Base-by-base conservation (phyloP, 2,113 vertebrate genomes). In the Corythaeola cristata region DNA sequence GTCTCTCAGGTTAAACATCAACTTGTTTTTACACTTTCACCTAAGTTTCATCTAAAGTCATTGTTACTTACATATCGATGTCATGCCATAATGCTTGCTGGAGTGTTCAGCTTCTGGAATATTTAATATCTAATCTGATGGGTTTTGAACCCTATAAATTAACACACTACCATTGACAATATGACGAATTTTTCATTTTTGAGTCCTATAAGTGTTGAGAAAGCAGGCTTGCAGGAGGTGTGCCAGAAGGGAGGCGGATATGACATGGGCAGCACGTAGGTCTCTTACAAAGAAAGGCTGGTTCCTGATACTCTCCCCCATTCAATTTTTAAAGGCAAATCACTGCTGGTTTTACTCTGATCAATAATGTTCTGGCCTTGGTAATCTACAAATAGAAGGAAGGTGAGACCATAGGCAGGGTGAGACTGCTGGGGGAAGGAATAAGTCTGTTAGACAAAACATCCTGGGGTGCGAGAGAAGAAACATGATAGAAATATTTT, bases 1-100 rank as follows among this genome's bases (percentile, higher is more conserved):
- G n/a, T 85, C 88, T 88, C 75, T 37, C 75, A 67, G n/a, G 41
- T 82, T 85, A 91, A 93, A 74, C 69, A 75, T 81, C 56, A 95
- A 33, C 55, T 55, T 86, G 21, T 37, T 66, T 63, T 66, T 53
- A n/a, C 47, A 12, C 17, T 73, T 53, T 47, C 15, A 49, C 56
- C 50, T 71, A 12, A 88, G 15, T 73, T 53, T 47, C 15, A 49
- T 60, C 50, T 74, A 12, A 88, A 96, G 63, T 47, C 15, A 33
- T 83, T 71, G 53, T 58, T 88, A 49, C 27, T 85, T 58, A 73
- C 37, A 32, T 45, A 26, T 8, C 44, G 37, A 53, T 92, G n/a
- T 66, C 67, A 55, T 39, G 17, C 41, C 53, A 37, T 9, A 58
- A 76, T 8, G 14, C 50, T 73, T 66, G 67, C 22, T 71, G 88